Percentiles rank a stretch among this genome's conserved stretches.
Evolutionary conservation across 2,797 vertebrate genomes (phyloP).

Genomic region (Aldrovandia affinis): DNA sequence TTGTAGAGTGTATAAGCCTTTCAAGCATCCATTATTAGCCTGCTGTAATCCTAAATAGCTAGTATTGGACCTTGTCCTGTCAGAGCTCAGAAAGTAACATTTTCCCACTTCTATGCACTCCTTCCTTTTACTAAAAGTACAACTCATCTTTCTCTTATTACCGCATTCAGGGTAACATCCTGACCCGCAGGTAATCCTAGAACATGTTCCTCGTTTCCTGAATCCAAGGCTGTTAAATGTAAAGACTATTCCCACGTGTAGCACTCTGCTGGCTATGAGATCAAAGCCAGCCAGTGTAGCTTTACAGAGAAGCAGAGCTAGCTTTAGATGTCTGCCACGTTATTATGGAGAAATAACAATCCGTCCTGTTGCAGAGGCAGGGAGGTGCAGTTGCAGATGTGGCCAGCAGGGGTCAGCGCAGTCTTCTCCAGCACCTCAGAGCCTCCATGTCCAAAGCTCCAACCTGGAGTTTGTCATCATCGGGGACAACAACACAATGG

Average conservation of each 20-base stretch:
- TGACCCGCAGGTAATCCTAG: neutral
- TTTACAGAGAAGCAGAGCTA: neutral
- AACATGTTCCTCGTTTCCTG: neutral
- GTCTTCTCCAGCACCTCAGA: conserved; percentile 31
- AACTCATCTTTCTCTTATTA: neutral
- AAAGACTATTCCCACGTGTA: neutral
- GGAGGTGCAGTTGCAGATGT: conserved; percentile 23
- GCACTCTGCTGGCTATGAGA: neutral
- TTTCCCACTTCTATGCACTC: too few relatives aligned
- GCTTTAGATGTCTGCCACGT: neutral
- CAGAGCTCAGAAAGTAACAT: too few relatives aligned
- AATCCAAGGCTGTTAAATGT: neutral
- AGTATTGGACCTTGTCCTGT: too few relatives aligned
- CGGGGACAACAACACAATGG: conserved; percentile 71
- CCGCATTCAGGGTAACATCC: neutral
- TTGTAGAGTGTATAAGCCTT: too few relatives aligned
- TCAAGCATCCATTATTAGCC: too few relatives aligned
- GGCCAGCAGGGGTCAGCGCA: conserved; percentile 45
- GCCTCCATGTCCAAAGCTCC: conserved; percentile 59
- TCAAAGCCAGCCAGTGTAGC: neutral
- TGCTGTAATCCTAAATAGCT: too few relatives aligned
- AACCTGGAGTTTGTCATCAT: conserved; percentile 67
- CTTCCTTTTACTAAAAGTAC: neutral
- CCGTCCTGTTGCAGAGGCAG: conserved; percentile 36
- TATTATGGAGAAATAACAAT: neutral